phyloP scores from a whole-genome alignment of 23 tunicate genomes.

The Oikopleura vanhoeffeni region DNA sequence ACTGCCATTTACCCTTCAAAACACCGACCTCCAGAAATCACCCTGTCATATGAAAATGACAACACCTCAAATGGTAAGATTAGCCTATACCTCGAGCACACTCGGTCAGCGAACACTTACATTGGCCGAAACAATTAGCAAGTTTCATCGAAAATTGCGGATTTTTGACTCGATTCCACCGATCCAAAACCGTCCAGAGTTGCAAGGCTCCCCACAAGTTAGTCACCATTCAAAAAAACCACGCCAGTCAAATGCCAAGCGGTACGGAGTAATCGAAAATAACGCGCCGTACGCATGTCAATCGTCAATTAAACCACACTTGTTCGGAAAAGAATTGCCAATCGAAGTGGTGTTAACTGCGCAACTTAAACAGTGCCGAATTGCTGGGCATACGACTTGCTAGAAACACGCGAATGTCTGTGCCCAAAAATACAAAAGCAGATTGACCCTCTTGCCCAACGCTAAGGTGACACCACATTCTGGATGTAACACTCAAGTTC shows the following conservation, averaged over 20 bases:
- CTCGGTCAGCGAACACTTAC: neutral
- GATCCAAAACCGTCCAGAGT: neutral
- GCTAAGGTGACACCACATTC: slow-evolving; percentile 50
- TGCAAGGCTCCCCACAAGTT: slow-evolving; percentile 34
- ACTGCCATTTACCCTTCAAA: neutral
- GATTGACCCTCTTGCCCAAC: slow-evolving; percentile 46
- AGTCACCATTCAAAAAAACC: slow-evolving; percentile 14
- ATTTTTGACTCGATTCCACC: neutral
- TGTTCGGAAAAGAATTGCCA: slow-evolving; percentile 59
- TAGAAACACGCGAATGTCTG: slow-evolving; percentile 51
- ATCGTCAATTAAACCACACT: slow-evolving; percentile 54
- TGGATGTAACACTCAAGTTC: slow-evolving; percentile 55
- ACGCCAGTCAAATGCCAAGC: slow-evolving; percentile 28
- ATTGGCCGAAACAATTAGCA: neutral
- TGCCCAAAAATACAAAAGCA: slow-evolving; percentile 62
- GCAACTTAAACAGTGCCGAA: slow-evolving; percentile 48
- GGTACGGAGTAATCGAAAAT: slow-evolving; percentile 53
- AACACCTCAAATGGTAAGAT: slow-evolving; percentile 38
- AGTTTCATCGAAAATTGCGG: neutral
- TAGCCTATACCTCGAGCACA: slow-evolving; percentile 39
- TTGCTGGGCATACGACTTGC: slow-evolving; percentile 28
- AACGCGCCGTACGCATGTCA: slow-evolving; percentile 74
- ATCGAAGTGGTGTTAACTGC: slow-evolving; percentile 33
- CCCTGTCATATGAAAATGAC: slow-evolving; percentile 17
- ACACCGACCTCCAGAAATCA: neutral